A percentile compares a stretch with the other conserved stretches of the same genome.
Conservation (phyloP, 2,797 vertebrate genomes). For the Chrysolophus pictus region DNA sequence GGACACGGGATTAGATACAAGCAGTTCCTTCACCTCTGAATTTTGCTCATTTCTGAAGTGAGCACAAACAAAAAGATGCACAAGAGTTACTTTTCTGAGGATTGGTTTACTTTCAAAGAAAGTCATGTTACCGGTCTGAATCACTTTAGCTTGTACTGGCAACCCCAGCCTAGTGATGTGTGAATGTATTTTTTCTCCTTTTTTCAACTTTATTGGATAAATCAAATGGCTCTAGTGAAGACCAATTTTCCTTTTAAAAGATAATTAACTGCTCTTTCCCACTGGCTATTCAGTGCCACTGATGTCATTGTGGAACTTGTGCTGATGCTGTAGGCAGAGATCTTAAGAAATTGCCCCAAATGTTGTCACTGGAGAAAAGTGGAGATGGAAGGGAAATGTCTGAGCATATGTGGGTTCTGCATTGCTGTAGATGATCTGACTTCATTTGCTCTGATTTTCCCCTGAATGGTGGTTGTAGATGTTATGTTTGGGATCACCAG, state of each 20-base stretch:
- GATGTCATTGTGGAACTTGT: background rate
- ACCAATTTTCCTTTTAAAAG: background rate
- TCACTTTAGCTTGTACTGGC: background rate
- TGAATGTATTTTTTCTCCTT: background rate
- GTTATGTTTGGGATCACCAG: background rate
- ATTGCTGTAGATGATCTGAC: background rate
- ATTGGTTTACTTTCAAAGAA: background rate
- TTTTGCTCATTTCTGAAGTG: background rate
- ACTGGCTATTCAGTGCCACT: background rate
- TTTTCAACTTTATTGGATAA: background rate
- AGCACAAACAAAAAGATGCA: background rate
- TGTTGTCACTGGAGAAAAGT: background rate
- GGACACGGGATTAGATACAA: background rate
- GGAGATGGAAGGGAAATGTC: background rate
- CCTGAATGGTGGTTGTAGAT: background rate
- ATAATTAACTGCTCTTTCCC: background rate
- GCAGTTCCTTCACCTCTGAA: background rate
- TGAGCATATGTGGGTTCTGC: background rate
- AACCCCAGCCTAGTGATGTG: background rate
- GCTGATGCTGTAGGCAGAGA: accelerated
- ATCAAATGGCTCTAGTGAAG: background rate
- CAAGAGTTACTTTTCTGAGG: background rate
- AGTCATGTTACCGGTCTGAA: background rate
- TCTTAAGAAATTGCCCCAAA: background rate
- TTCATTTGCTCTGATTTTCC: background rate